Evolutionary conservation across 2,113 vertebrate species (phyloP).

Genomic region (Lophius piscatorius): DNA sequence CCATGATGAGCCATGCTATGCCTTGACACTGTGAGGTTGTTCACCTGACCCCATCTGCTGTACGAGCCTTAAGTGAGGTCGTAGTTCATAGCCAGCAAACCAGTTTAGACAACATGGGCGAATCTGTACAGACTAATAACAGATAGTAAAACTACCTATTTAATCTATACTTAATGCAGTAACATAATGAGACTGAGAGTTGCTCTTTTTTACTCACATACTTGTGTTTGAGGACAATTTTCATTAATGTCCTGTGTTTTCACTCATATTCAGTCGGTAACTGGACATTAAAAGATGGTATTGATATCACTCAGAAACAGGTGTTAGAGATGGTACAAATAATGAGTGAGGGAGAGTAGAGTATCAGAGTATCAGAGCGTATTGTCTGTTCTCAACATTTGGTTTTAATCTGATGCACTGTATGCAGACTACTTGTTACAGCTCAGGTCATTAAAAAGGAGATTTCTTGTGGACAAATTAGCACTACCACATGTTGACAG

Average conservation of each 20-base stretch:
- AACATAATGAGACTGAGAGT: constrained; percentile 27
- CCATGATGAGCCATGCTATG: constrained; percentile 67
- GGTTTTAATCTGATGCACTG: constrained; percentile 60
- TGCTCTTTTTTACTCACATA: constrained; percentile 7
- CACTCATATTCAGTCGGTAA: constrained; percentile 22
- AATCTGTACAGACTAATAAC: constrained; percentile 18
- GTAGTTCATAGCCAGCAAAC: constrained; percentile 46
- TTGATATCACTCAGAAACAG: constrained; percentile 26
- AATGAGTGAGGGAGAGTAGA: background rate
- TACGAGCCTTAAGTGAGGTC: constrained; percentile 33
- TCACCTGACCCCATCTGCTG: constrained; percentile 33
- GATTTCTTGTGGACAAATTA: constrained; percentile 37
- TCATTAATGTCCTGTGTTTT: constrained; percentile 25
- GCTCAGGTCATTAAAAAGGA: constrained; percentile 55
- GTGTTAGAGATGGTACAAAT: background rate
- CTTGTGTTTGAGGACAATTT: constrained; percentile 11
- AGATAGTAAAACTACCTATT: constrained; percentile 27
- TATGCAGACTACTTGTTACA: constrained; percentile 53
- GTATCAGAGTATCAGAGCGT: constrained; percentile 39
- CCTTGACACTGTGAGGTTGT: constrained; percentile 65
- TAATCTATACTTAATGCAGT: constrained; percentile 23
- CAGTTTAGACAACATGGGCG: constrained; percentile 31
- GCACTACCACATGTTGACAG: background rate
- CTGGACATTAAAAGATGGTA: constrained; percentile 28
- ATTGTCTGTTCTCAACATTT: constrained; percentile 38